Evolutionary conservation across 2,888 invertebrate species (phyloP), one percentile per base, ranked within the genome.

Genomic region (Aethes cnicana): DNA sequence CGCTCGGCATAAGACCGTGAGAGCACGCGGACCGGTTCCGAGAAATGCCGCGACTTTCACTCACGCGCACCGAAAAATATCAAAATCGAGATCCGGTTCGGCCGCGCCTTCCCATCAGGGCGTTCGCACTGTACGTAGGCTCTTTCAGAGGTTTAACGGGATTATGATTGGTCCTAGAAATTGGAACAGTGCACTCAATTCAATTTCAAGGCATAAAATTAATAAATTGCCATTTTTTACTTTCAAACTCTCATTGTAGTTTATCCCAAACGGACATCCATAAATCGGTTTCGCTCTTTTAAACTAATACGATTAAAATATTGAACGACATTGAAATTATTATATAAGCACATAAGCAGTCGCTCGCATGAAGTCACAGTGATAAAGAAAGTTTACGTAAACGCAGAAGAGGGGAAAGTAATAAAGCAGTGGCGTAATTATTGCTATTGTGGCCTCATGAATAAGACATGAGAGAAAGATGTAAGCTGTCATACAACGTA

Each of bases 1-100:
- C 55, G 50, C 53, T 59, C 64, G 70, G 58, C 72, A 72, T 76
- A 78, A 78, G 67, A 69, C 68, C 68, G 77, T 75, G 81, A 75
- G 78, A 81, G 74, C 74, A 63, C 61, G 54, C 56, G 58, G 56
- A 74, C 81, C 63, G 79, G 82, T 83, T 80, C 57, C 61, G 64
- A 72, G 73, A 81, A 77, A 73, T 76, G 73, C 58, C 60, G 55
- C 61, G 55, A 85, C 88, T 88, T 88, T 88, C 88, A 84, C 88
- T 81, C 56, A 49, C 37, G 58, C 63, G 55, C 50, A 56, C 61
- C 68, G 72, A 76, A 75, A 74, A 71, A 66, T 67, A 66, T 63
- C 71, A 69, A 63, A 81, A 78, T 69, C 59, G 47, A 78, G 73
- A 78, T 81, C 85, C 84, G 84, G 82, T 77, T 77, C 60, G 63